A percentile compares a stretch with the other conserved stretches of the same genome.
phyloP scores from a whole-genome alignment of 1,140 invertebrate genomes.

The Lethrus apterus region DNA sequence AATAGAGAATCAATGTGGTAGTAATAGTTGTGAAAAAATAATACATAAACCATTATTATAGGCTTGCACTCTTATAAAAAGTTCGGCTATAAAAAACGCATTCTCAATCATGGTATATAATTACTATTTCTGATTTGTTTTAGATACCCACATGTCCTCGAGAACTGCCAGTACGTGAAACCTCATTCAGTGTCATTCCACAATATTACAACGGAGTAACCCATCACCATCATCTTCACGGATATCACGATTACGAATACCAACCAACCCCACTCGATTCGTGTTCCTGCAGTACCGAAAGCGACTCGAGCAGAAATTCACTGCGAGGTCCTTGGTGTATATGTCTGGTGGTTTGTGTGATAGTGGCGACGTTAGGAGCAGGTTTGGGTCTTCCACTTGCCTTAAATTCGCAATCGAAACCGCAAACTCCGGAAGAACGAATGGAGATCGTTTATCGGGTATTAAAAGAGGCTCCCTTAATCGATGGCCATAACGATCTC shows the following conservation, averaged over 20 bases:
- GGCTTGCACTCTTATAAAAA: no score
- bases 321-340: conserved; percentile 35
- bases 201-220: conserved; percentile 27
- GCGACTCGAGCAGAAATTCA: conserved; percentile 24
- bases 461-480: conserved; percentile 52
- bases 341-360: conserved; percentile 36
- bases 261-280: conserved; percentile 25
- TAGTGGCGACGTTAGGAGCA: conserved; percentile 32
- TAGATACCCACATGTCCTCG: conserved; percentile 30
- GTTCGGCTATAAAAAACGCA: no score
- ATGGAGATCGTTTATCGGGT: conserved; percentile 35
- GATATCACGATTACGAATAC: conserved; percentile 21
- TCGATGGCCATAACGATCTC: conserved; percentile 80
- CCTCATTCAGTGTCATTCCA: conserved; percentile 30
- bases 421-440: conserved; percentile 29
- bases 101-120: no score
- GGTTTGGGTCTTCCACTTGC: conserved; percentile 35
- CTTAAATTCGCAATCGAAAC: conserved; percentile 16
- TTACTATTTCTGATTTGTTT: no score
- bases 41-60: no score
- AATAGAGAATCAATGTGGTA: no score
- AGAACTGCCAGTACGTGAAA: conserved; percentile 25
- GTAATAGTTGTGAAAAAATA: no score
- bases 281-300: conserved; percentile 32
- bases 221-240: conserved; percentile 24